phyloP scores from a whole-genome alignment of 2,797 vertebrate species.

The Takifugu rubripes region DNA sequence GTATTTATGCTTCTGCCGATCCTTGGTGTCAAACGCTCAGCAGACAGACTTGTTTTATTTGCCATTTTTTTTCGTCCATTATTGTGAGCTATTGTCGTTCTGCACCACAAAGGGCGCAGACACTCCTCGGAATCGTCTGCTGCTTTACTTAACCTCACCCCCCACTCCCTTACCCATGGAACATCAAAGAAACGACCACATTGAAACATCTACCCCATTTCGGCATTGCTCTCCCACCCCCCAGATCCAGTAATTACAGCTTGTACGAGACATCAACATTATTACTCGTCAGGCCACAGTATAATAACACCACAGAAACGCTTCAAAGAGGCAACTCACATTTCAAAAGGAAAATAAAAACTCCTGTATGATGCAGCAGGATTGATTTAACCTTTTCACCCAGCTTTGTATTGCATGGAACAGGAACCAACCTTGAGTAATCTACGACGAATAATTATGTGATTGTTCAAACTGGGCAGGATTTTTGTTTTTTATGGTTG shows the following conservation, averaged over 20 bases:
- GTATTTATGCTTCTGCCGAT: slow-evolving; percentile 42
- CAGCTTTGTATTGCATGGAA: slow-evolving; percentile 40
- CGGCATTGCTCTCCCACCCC: slow-evolving; percentile 68
- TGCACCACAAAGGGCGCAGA: slow-evolving; percentile 41
- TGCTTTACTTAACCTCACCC: neutral
- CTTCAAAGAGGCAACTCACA: slow-evolving; percentile 72
- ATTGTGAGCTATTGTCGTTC: slow-evolving; percentile 49
- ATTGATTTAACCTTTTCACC: slow-evolving; percentile 51
- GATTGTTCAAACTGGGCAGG: slow-evolving; percentile 25
- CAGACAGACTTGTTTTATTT: slow-evolving; percentile 51
- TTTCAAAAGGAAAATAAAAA: slow-evolving; percentile 72
- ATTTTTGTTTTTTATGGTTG: slow-evolving; percentile 8
- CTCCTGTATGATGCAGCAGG: slow-evolving; percentile 70
- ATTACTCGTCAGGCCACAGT: slow-evolving; percentile 71
- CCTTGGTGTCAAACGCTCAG: slow-evolving; percentile 45
- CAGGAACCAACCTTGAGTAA: slow-evolving; percentile 39
- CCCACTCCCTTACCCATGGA: slow-evolving; percentile 16
- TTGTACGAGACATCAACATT: slow-evolving; percentile 75
- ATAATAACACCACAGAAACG: slow-evolving; percentile 72
- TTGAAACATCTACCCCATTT: slow-evolving; percentile 68
- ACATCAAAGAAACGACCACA: slow-evolving; percentile 73
- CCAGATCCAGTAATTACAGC: slow-evolving; percentile 78
- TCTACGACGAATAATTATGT: slow-evolving; percentile 30
- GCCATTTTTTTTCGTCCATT: slow-evolving; percentile 53
- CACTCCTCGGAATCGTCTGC: slow-evolving; percentile 49